These are phyloP conservation scores for Pseudococcus jackbeardsleyi DNA, from an alignment of 2,888 invertebrate genomes.

Conservation along the genomic window DNA sequence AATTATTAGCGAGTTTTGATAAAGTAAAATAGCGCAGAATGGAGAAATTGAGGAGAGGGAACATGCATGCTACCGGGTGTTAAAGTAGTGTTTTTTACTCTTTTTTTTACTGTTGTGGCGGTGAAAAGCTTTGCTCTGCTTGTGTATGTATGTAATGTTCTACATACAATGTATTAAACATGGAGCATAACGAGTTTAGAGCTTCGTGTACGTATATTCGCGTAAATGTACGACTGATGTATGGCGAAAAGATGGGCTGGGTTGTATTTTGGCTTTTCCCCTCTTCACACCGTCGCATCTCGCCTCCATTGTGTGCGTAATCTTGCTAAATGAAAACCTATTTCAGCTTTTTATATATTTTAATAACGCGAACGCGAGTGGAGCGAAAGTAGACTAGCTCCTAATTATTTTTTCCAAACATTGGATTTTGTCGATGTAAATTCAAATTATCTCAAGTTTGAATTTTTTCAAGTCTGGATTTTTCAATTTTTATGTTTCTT, in stretches of 20 bases:
- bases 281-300: no score
- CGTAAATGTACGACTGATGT: neutral
- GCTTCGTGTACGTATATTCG: neutral
- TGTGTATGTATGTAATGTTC: no score
- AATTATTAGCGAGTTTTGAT: constrained; percentile 46
- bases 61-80: neutral
- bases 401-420: no score
- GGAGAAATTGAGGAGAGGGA: neutral
- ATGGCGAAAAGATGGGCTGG: neutral
- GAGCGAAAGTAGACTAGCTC: neutral
- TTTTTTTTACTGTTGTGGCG: neutral
- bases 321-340: neutral
- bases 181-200: neutral
- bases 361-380: neutral
- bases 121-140: neutral
- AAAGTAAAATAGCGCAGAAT: neutral
- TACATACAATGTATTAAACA: neutral
- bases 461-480: no score
- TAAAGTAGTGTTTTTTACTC: neutral
- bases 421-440: no score
- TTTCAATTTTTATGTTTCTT: no score
- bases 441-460: no score
- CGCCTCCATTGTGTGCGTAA: no score
- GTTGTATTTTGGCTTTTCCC: neutral
- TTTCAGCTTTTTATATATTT: neutral